Base-by-base conservation (phyloP, 2,797 vertebrate species). In the Etheostoma perlongum region DNA sequence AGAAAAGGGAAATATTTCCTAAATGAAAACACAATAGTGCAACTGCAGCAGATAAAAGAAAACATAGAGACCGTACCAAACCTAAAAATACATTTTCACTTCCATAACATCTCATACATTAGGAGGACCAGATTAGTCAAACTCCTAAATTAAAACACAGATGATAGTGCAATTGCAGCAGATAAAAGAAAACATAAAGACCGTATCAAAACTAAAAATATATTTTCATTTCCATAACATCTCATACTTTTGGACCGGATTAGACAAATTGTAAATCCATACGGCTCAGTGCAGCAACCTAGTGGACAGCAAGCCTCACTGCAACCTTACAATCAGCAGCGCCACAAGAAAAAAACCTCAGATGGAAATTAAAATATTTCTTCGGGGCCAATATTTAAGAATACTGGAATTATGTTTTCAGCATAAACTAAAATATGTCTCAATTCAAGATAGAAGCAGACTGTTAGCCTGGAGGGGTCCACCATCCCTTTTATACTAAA, bases 221-320 rank as follows among this genome's bases (percentile, higher is more conserved):
- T 47, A 27, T 11, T 47, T 46, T 47, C 13, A 12, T n/a, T 51
- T 16, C 27, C 16, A 25, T 25, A n/a, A 62, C 2, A 65, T 63
- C 4, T 66, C 42, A 16, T 30, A 59, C 9, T 46, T 59, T 5
- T 48, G 4, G 10, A 64, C n/a, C 15, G 47, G 25, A 59, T 82
- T 16, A 36, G 4, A 42, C 16, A 19, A 16, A 48, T 2, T n/a
- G n/a, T n/a, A n/a, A 62, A n/a, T 21, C 5, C 58, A 13, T 18
- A 55, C 1, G 8, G 77, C 61, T 84, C 72, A 67, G 36, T 74
- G 57, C 33, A 6, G 76, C 85, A 44, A 67, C 65, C 88, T 87
- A 81, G 83, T 85, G 91, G 89, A 78, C 67, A 67, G 54, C 16
- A 66, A 12, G 18, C 2, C 19, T 33, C 9, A 88, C 62, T 84